Evolutionary conservation across 2,888 invertebrate species (phyloP), one percentile per base, ranked within the genome.

Genomic region (Nineta flava): DNA sequence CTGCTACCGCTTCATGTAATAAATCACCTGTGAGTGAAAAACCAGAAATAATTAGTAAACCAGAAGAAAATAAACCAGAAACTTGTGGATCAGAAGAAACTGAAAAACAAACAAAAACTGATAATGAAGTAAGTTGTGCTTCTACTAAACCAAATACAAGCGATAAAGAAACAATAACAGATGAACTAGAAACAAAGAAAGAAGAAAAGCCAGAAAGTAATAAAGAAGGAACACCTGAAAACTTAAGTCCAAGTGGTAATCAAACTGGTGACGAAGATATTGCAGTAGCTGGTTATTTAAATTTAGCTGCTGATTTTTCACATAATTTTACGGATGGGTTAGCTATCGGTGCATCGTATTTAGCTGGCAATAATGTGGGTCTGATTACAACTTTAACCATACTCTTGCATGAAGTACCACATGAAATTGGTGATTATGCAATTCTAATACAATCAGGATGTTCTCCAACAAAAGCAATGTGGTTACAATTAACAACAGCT

Each of bases 271-370:
- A 56, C 49, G 63, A 61, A 38, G 74, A 79, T 48, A 81, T 90
- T 47, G 81, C 86, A 67, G 85, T 92, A 12, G 79, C 91, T 34
- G 95, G 95, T 2, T 99, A 96, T 65, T 73, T 99, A 54, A 99
- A 99, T 69, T 71, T 99, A 55, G 96, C 91, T 48, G 99, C 99
- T 34, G 99, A 99, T 67, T 96, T 96, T 66, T 83, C 93, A 12
- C 99, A 99, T 66, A 99, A 99, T 69, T 96, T 99, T 62, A 99
- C 99, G 10, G 99, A 99, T 75, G 99, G 99, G 17, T 71, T 99
- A 53, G 99, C 99, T 17, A 97, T 99, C 63, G 99, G 99, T 47
- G 97, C 97, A 1, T 96, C 96, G 1, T 97, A 85, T 65, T 77
- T 96, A 60, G 94, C 92, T 52, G 95, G 96, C 10, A 81, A 84